A percentile compares a stretch with the other conserved stretches of the same genome.
These are phyloP conservation scores for Pteruthius melanotis DNA, from an alignment of 2,113 vertebrate genomes.

Conservation along the genomic window DNA sequence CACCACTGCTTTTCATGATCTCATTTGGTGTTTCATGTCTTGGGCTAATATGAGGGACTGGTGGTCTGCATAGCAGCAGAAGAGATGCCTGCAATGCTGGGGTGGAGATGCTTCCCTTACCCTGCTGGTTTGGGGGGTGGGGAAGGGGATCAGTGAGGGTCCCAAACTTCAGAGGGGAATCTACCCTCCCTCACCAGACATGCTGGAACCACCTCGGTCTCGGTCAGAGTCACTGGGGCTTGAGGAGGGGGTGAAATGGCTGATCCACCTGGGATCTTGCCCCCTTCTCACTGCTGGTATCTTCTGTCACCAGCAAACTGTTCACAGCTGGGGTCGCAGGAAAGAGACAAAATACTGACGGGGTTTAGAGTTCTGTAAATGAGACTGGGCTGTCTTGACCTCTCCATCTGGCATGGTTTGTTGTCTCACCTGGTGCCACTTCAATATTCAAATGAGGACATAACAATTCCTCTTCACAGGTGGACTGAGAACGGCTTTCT, in stretches of 20 bases:
- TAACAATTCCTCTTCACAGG: background rate
- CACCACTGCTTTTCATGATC: background rate
- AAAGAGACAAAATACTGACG: background rate
- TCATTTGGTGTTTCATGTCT: background rate
- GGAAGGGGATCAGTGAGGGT: background rate
- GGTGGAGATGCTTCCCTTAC: background rate
- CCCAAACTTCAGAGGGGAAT: background rate
- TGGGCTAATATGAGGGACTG: background rate
- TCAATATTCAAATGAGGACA: background rate
- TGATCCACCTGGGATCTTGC: background rate
- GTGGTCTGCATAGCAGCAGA: background rate
- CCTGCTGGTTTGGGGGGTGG: background rate
- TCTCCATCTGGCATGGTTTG: background rate
- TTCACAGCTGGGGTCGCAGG: background rate
- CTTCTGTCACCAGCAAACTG: background rate
- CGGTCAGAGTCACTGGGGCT: background rate
- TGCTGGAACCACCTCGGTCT: background rate
- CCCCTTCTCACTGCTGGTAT: background rate
- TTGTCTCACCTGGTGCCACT: background rate
- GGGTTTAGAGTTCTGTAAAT: background rate
- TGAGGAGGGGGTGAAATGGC: background rate
- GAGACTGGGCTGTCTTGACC: background rate
- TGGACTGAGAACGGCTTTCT: background rate
- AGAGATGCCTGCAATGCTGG: background rate
- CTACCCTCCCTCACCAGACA: background rate